Base-by-base conservation (phyloP, 1,140 invertebrate species). In the Heterodera schachtii region DNA sequence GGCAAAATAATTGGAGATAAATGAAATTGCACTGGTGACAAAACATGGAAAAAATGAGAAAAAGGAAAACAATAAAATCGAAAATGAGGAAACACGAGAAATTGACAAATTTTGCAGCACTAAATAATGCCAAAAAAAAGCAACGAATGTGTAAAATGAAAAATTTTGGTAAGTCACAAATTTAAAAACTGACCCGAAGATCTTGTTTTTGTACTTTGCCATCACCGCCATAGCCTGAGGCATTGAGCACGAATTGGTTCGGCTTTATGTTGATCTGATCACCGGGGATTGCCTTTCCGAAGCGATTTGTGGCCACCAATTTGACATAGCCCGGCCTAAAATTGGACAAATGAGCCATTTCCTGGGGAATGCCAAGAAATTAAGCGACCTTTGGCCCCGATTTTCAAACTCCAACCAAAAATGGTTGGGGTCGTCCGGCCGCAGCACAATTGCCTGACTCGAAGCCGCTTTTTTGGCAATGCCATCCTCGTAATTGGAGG, bases 351-450 rank as follows among this genome's bases (percentile, higher is more conserved):
- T 70, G 1, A 31, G 6, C 31, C n/a, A 60, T 64, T 66, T 52
- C 31, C 31, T 9, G 41, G 57, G 44, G 57, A 74, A 74, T 52
- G 1, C 19, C 46, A 46, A 41, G 3, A 5, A 78, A 60, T 31
- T 0, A 31, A 31, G 31, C 31, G 9, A 78, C 77, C 77, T 78
- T 46, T 78, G 77, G 8, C 77, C 77, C 21, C 46, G 66, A 78
- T 78, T 78, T 70, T 78, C 77, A 70, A 78, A 78, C 44, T 69
- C 70, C 49, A 78, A 52, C 52, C 52, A 78, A 11, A 78, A 78
- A 69, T 64, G 77, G 31, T 49, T 69, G 70, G 70, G 70, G 13
- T 31, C 44, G 47, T 78, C 60, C 4, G 77, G 77, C 64, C 41
- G 52, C 6, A 78, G 19, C 44, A 78, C 31, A 69, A 78, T 69